These are phyloP conservation scores for Lasiurus borealis DNA, from an alignment of 2,113 vertebrate species.

Conservation along the genomic window DNA sequence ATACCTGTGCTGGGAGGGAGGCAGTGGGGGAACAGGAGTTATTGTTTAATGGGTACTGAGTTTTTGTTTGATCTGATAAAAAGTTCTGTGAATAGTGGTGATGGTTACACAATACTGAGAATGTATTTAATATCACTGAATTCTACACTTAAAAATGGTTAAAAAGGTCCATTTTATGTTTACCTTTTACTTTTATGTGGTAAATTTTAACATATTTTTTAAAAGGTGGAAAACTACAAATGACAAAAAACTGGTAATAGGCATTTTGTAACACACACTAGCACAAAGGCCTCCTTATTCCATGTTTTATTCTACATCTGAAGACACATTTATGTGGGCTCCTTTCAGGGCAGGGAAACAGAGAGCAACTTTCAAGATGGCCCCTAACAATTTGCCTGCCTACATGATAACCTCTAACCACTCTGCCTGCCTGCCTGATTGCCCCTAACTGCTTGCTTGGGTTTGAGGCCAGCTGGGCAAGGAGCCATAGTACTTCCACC, in stretches of 20 bases:
- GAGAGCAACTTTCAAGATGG: too few relatives aligned
- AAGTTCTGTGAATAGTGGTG: background rate
- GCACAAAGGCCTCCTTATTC: background rate
- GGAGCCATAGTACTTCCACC: too few relatives aligned
- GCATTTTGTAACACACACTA: background rate
- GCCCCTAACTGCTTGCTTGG: too few relatives aligned
- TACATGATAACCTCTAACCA: too few relatives aligned
- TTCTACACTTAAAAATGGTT: background rate
- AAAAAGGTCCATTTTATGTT: background rate
- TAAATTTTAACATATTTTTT: background rate
- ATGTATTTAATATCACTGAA: background rate
- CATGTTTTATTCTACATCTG: too few relatives aligned
- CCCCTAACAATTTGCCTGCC: too few relatives aligned
- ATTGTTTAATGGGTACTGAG: background rate
- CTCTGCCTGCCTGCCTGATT: too few relatives aligned
- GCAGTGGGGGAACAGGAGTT: too few relatives aligned
- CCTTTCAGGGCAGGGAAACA: background rate
- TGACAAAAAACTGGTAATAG: background rate
- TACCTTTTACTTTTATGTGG: background rate
- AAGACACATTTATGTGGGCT: background rate
- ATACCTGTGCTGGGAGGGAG: background rate
- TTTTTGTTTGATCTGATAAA: background rate
- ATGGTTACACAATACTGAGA: background rate
- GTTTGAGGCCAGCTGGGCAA: too few relatives aligned
- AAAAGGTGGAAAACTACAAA: background rate